phyloP scores from a whole-genome alignment of 2,797 vertebrate genomes.

The Rhabdophis nuchalis region DNA sequence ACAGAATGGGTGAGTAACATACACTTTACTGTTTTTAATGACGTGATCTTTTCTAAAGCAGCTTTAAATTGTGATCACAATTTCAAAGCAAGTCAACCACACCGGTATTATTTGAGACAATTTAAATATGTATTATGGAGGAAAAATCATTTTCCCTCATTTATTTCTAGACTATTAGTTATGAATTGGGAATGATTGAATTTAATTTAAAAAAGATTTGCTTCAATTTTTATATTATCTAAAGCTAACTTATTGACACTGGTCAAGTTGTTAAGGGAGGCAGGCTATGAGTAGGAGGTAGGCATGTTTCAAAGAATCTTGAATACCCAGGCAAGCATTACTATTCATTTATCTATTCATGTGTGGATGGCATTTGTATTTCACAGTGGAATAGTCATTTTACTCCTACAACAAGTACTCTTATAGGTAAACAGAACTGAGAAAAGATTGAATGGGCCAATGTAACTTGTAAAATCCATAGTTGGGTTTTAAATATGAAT shows the following conservation, averaged over 20 bases:
- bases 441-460: background rate
- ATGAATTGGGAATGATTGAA: background rate
- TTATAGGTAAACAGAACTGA: background rate
- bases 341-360: background rate
- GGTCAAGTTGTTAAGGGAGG: background rate
- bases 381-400: background rate
- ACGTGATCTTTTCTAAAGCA: slow-evolving; percentile 32
- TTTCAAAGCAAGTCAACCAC: slow-evolving; percentile 23
- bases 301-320: background rate
- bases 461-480: background rate
- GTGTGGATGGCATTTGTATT: background rate
- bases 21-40: slow-evolving; percentile 45
- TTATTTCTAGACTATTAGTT: slow-evolving; percentile 46
- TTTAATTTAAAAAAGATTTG: slow-evolving; percentile 3
- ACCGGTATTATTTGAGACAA: slow-evolving; percentile 35
- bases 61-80: slow-evolving; percentile 30
- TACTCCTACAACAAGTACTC: background rate
- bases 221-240: background rate
- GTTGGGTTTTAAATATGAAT: background rate
- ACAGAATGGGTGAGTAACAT: slow-evolving; percentile 91
- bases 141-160: slow-evolving; percentile 41
- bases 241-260: background rate
- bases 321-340: background rate
- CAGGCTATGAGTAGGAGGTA: background rate
- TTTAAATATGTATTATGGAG: slow-evolving; percentile 22